Conservation (phyloP, 2,113 vertebrate species). For the Pterophyllum scalare region DNA sequence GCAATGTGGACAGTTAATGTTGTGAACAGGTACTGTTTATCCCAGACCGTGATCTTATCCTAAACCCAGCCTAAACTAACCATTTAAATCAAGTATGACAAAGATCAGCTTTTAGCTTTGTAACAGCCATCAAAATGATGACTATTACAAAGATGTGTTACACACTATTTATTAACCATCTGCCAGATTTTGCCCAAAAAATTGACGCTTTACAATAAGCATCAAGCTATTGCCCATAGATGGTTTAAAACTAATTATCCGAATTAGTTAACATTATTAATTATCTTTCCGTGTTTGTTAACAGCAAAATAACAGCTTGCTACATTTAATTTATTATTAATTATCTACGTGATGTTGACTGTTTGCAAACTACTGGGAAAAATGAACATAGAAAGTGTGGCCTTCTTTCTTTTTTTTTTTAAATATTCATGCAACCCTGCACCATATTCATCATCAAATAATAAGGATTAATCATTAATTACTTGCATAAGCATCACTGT, state of each 20-base stretch:
- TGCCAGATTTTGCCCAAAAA: not conserved
- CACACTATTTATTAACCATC: not conserved
- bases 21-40: not conserved
- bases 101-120: not conserved
- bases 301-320: not conserved
- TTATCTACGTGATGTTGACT: not conserved
- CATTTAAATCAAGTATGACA: not conserved
- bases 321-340: not conserved
- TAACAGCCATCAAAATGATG: too few relatives aligned
- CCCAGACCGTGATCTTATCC: not conserved
- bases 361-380: constrained; percentile 18
- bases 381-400: not conserved
- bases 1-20: not conserved
- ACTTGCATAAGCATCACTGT: constrained; percentile 46
- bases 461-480: constrained; percentile 65
- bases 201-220: not conserved
- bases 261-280: not conserved
- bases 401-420: not conserved
- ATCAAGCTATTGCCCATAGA: not conserved
- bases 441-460: constrained; percentile 31
- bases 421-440: constrained; percentile 36
- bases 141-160: not conserved
- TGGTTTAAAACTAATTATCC: not conserved
- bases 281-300: not conserved
- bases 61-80: not conserved